These are phyloP conservation scores for Okamejei kenojei DNA, from an alignment of 2,797 vertebrate genomes.

Conservation along the genomic window DNA sequence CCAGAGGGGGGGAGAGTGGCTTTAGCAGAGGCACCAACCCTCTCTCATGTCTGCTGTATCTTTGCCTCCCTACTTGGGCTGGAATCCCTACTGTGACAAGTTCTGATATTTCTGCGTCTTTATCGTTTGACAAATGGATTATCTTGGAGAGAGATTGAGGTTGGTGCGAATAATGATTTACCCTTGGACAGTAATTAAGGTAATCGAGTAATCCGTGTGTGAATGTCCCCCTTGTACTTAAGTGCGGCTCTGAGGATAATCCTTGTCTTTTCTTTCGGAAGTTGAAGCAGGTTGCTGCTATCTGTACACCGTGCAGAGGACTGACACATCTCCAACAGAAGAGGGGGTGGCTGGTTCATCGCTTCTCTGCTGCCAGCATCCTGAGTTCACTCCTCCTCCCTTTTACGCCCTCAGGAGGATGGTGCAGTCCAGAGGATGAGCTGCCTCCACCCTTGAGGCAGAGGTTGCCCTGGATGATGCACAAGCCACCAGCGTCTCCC, in stretches of 20 bases:
- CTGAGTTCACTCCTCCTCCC: slow-evolving; percentile 12
- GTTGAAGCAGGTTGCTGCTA: slow-evolving; percentile 29
- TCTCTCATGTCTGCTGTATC: background rate
- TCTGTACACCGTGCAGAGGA: background rate
- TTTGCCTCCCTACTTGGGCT: too few relatives aligned
- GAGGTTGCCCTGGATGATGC: background rate
- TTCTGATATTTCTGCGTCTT: background rate
- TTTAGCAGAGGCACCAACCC: background rate
- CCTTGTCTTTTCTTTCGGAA: background rate
- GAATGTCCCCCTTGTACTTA: too few relatives aligned
- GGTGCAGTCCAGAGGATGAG: slow-evolving; percentile 10
- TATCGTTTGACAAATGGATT: background rate
- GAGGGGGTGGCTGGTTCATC: background rate
- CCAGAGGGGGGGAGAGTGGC: background rate
- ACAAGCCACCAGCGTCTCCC: background rate
- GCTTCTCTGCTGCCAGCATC: background rate
- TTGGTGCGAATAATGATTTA: background rate
- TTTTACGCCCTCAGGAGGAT: slow-evolving; percentile 19
- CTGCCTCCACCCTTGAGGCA: slow-evolving; percentile 11
- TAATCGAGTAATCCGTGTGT: background rate
- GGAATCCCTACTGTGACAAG: background rate
- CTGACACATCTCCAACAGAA: background rate
- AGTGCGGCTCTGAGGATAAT: background rate
- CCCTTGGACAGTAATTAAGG: background rate
- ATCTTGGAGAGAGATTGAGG: background rate